phyloP scores from a whole-genome alignment of 2,113 vertebrate genomes.

The Crypturellus undulatus region DNA sequence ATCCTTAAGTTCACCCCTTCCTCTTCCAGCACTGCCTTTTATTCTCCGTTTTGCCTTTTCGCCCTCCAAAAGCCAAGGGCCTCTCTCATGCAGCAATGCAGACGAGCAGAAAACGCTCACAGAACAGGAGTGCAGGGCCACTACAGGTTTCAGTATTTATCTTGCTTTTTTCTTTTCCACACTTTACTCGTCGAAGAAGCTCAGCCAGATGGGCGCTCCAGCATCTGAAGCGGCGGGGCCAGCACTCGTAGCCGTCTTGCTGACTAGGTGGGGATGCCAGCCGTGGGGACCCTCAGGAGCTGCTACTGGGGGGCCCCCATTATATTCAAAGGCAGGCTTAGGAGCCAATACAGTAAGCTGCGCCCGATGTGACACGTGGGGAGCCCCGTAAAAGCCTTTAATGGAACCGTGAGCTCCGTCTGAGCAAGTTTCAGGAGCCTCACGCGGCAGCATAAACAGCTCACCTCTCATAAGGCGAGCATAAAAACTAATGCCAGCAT shows the following conservation, averaged over 20 bases:
- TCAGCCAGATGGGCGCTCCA: background rate
- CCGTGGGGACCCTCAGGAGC: constrained; percentile 40
- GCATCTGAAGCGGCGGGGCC: background rate
- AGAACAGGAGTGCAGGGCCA: background rate
- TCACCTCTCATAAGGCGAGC: background rate
- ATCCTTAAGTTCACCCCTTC: background rate
- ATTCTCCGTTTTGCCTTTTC: background rate
- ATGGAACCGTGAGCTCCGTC: constrained; percentile 50
- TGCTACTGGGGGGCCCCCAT: constrained; percentile 72
- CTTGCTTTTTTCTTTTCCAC: background rate
- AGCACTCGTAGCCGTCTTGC: accelerated
- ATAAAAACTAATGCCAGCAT: background rate
- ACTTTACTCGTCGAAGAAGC: background rate
- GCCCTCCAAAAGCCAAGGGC: background rate
- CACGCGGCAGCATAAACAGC: background rate
- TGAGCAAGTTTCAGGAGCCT: constrained; percentile 13
- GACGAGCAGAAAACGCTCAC: background rate
- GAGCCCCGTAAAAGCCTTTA: constrained; percentile 76
- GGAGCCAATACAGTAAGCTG: constrained; percentile 16
- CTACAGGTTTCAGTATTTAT: background rate
- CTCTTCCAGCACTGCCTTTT: background rate
- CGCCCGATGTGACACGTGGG: constrained; percentile 61
- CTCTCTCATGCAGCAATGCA: background rate
- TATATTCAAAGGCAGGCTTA: constrained; percentile 66
- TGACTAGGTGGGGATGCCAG: background rate